phyloP scores from a whole-genome alignment of 2,113 vertebrate genomes.

The Parus major region DNA sequence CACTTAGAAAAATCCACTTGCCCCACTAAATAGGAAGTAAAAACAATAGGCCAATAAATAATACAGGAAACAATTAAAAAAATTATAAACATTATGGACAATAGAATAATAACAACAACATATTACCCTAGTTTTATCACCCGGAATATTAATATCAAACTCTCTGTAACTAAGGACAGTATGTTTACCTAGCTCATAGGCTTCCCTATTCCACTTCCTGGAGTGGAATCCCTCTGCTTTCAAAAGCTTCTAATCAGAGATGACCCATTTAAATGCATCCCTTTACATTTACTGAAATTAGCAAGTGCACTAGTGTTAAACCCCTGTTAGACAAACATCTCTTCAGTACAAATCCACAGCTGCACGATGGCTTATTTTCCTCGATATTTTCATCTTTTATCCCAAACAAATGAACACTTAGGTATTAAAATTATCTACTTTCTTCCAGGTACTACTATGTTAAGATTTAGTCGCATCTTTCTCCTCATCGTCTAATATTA shows the following conservation, averaged over 20 bases:
- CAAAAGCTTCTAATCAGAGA: not conserved
- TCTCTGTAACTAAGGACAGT: not conserved
- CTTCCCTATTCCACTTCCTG: not conserved
- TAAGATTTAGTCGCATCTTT: not conserved
- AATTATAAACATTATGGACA: not conserved
- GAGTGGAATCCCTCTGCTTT: not conserved
- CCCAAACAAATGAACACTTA: not conserved
- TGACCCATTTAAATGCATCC: not conserved
- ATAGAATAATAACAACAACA: not conserved
- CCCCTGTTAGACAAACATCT: not conserved
- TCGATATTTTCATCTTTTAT: not conserved
- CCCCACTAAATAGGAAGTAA: not conserved
- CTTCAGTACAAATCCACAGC: not conserved
- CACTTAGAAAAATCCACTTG: not conserved
- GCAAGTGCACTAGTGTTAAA: not conserved
- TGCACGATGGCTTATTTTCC: not conserved
- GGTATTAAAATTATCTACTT: not conserved
- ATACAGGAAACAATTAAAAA: not conserved
- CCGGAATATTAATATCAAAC: not conserved
- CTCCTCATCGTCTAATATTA: not conserved
- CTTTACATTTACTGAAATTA: not conserved
- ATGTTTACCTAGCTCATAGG: not conserved
- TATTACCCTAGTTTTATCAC: not conserved
- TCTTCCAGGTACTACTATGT: not conserved
- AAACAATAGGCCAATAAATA: not conserved